Conservation (phyloP, 1,140 invertebrate species). For the Papilio dardanus region DNA sequence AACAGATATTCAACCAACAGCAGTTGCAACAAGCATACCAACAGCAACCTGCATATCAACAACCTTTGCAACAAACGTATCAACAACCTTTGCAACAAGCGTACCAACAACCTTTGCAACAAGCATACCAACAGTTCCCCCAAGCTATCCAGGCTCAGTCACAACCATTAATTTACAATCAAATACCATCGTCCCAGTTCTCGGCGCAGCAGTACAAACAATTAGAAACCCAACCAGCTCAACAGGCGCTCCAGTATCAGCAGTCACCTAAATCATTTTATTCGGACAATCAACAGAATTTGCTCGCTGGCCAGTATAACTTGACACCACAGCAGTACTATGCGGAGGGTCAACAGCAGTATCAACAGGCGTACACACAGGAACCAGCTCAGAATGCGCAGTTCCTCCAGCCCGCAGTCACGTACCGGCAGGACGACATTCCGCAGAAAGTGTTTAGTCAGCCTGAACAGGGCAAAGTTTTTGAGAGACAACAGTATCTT, state of each 20-base stretch:
- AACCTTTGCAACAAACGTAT: slow-evolving; percentile 38
- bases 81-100: slow-evolving; percentile 40
- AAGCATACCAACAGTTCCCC: slow-evolving; percentile 43
- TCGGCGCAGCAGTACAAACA: neutral
- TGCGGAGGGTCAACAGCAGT: slow-evolving; percentile 32
- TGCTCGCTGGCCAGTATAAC: slow-evolving; percentile 35
- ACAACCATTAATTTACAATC: slow-evolving; percentile 32
- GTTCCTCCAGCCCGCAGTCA: slow-evolving; percentile 40
- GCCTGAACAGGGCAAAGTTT: slow-evolving; percentile 42
- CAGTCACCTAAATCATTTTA: neutral
- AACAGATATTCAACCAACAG: slow-evolving; percentile 43
- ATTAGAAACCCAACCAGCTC: slow-evolving; percentile 16
- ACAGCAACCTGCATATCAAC: neutral
- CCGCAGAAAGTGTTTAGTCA: slow-evolving; percentile 42
- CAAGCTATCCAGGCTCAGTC: slow-evolving; percentile 33
- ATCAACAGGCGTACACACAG: slow-evolving; percentile 45
- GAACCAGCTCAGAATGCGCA: slow-evolving; percentile 37
- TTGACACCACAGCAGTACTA: slow-evolving; percentile 42
- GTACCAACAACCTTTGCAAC: slow-evolving; percentile 43
- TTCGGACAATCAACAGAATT: slow-evolving; percentile 18
- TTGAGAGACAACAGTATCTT: slow-evolving; percentile 39
- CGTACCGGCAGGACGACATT: slow-evolving; percentile 42
- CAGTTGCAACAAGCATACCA: slow-evolving; percentile 4
- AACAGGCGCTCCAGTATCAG: slow-evolving; percentile 16
- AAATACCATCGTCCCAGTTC: slow-evolving; percentile 39